Percentiles rank a stretch among this genome's conserved stretches.
Evolutionary conservation across 2,888 invertebrate genomes (phyloP).

Genomic region (Erannis defoliaria): DNA sequence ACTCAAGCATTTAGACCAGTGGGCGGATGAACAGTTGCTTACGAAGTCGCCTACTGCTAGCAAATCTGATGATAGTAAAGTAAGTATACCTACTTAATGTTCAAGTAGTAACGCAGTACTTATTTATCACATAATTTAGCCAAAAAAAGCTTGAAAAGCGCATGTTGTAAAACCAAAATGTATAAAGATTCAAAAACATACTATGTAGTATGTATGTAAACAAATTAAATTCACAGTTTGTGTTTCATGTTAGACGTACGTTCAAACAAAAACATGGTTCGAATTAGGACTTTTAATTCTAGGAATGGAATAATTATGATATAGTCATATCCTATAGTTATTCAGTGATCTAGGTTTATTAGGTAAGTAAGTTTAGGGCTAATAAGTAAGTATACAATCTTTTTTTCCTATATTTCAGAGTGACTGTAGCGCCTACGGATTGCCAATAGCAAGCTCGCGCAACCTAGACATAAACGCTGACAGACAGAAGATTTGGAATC

Average conservation of each 20-base stretch:
- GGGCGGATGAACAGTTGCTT: constrained; percentile 78
- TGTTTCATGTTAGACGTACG: too few relatives aligned
- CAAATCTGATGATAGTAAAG: constrained; percentile 77
- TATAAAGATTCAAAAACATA: too few relatives aligned
- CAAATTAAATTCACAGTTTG: too few relatives aligned
- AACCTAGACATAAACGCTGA: constrained; percentile 69
- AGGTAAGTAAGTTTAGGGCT: too few relatives aligned
- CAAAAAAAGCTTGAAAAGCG: background rate
- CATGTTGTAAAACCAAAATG: too few relatives aligned
- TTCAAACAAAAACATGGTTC: too few relatives aligned
- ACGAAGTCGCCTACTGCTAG: constrained; percentile 55
- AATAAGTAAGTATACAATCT: background rate
- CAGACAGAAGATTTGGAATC: constrained; percentile 63
- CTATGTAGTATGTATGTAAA: too few relatives aligned
- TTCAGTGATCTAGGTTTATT: too few relatives aligned
- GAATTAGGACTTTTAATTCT: too few relatives aligned
- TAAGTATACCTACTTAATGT: too few relatives aligned
- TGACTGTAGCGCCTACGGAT: constrained; percentile 73
- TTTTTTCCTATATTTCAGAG: constrained; percentile 60
- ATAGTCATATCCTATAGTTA: too few relatives aligned
- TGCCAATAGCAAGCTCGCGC: constrained; percentile 74
- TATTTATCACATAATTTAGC: background rate
- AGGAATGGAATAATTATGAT: too few relatives aligned
- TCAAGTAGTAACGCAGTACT: background rate
- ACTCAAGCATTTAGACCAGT: constrained; percentile 73